These are phyloP conservation scores for Psilopogon haemacephalus DNA, from an alignment of 2,113 vertebrate genomes.

Conservation along the genomic window DNA sequence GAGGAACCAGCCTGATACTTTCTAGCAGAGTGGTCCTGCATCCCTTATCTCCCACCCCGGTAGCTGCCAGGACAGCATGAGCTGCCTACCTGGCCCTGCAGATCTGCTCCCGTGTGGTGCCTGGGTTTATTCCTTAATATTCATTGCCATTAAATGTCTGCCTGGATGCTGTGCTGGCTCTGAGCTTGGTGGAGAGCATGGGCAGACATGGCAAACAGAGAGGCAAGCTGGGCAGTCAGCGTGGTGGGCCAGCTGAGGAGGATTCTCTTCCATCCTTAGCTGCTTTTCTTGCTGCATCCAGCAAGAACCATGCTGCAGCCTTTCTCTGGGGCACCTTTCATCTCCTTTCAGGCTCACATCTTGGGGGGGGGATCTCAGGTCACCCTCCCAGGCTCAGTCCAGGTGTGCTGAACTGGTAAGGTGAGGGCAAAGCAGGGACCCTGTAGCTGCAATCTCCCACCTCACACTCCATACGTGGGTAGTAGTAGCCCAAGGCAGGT, in stretches of 20 bases:
- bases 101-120: background rate
- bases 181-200: background rate
- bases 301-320: background rate
- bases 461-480: rapidly evolving
- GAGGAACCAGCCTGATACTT: background rate
- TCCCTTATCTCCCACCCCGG: rapidly evolving
- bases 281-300: background rate
- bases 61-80: background rate
- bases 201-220: background rate
- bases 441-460: background rate
- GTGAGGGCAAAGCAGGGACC: background rate
- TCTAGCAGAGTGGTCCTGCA: background rate
- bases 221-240: background rate
- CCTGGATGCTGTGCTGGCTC: background rate
- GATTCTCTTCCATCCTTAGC: background rate
- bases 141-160: background rate
- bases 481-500: background rate
- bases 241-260: rapidly evolving
- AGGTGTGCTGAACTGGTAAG: background rate
- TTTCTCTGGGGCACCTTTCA: background rate
- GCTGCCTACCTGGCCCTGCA: background rate
- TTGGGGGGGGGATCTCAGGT: rapidly evolving
- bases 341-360: rapidly evolving
- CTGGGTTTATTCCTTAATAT: background rate
- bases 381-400: background rate